A percentile compares a stretch with the other conserved stretches of the same genome.
Conservation (phyloP, 1,140 invertebrate genomes). For the Mactra quadrangularis region DNA sequence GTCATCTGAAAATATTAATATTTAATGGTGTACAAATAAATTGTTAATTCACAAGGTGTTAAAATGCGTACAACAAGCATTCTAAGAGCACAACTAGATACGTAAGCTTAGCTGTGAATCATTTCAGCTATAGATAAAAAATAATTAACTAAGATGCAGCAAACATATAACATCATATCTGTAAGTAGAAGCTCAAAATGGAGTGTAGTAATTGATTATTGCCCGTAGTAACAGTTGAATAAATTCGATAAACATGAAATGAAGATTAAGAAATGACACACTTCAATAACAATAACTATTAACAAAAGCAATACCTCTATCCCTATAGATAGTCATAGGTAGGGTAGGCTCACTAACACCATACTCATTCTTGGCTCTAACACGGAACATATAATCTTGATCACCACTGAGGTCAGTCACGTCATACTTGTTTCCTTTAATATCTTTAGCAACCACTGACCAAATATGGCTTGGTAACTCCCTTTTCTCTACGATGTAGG, state of each 20-base stretch:
- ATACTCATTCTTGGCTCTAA: slow-evolving; percentile 96
- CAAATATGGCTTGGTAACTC: slow-evolving; percentile 73
- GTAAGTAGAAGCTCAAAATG: too few species aligned
- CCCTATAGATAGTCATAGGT: slow-evolving; percentile 81
- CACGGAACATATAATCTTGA: slow-evolving; percentile 92
- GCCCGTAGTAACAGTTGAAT: too few species aligned
- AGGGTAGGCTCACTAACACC: slow-evolving; percentile 81
- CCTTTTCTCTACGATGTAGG: slow-evolving; percentile 73
- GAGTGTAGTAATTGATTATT: too few species aligned
- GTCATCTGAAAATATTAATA: slow-evolving; percentile 62
- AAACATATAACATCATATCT: too few species aligned
- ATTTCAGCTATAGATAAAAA: too few species aligned
- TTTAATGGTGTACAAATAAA: neutral
- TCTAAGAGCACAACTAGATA: too few species aligned
- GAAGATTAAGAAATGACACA: too few species aligned
- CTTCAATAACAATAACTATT: too few species aligned
- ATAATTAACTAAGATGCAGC: too few species aligned
- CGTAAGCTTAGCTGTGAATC: too few species aligned
- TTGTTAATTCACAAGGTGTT: neutral
- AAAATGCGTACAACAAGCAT: neutral
- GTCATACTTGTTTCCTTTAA: slow-evolving; percentile 68
- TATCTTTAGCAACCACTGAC: slow-evolving; percentile 64
- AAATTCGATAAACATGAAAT: too few species aligned
- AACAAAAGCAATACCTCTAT: slow-evolving; percentile 71
- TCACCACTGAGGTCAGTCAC: slow-evolving; percentile 70